Evolutionary conservation across 2,888 invertebrate genomes (phyloP), one percentile per base, ranked within the genome.

Genomic region (Athalia rosae): DNA sequence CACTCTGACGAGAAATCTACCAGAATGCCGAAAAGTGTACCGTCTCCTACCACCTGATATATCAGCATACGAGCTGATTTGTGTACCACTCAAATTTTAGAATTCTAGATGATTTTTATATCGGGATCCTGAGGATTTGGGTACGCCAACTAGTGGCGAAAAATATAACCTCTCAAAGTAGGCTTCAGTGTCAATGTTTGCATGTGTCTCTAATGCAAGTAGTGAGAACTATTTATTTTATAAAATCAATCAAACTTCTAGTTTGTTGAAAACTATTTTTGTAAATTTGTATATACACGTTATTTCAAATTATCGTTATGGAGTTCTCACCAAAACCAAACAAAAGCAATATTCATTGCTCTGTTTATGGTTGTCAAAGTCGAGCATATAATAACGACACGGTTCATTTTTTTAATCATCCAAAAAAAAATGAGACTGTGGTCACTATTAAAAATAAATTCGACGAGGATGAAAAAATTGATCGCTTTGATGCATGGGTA

Each of bases 401-500:
- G 9, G 62, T 63, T n/a, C 7, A 62, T 11, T 63, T 63, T 63
- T 43, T 11, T n/a, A 11, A 43, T 63, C 63, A 11, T 43, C 62
- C 62, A 7, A 43, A 63, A 9, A 7, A 7, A 11, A 63, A 43
- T 11, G 43, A 63, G 45, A 4, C 9, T 43, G 7, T 63, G 41
- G 62, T 63, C 9, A 43, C 7, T 8, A 48, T 76, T 5, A 67
- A 15, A 13, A 78, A 64, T 74, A 56, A 74, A 58, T 78, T 74
- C 64, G 76, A 58, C 43, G 62, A 67, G 62, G 76, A 11, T 11
- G 43, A 76, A 43, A 56, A 76, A 76, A 11, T 78, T 47, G 69
- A 77, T n/a, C 13, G 77, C 1, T 13, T 4, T 53, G 13, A 13
- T 15, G 78, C 69, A 13, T 78, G 78, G 78, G 69, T 48, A 43